A percentile compares a stretch with the other conserved stretches of the same genome.
Conservation (phyloP, 2,888 invertebrate species). For the Seira sanloemensis region DNA sequence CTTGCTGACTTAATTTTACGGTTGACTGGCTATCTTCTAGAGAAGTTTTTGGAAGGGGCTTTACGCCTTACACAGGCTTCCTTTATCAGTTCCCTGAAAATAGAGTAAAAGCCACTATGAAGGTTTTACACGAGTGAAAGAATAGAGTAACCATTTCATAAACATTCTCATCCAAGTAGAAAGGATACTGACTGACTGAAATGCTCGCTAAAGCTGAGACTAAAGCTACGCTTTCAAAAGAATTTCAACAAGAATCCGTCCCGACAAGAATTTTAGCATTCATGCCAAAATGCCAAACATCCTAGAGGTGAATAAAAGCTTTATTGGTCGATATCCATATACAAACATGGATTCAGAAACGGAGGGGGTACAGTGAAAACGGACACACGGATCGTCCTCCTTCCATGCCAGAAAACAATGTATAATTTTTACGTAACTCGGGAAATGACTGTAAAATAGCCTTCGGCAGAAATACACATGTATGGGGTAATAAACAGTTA, state of each 20-base stretch:
- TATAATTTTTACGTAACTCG: neutral
- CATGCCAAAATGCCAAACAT: slow-evolving; percentile 63
- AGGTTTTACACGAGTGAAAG: neutral
- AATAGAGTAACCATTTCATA: slow-evolving; percentile 50
- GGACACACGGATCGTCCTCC: slow-evolving; percentile 53
- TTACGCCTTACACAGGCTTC: neutral
- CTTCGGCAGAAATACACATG: neutral
- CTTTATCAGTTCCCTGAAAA: neutral
- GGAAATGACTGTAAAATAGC: neutral
- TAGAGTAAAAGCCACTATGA: neutral
- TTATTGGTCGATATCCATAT: slow-evolving; percentile 21
- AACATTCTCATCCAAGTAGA: slow-evolving; percentile 38
- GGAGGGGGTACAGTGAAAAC: slow-evolving; percentile 49
- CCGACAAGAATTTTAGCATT: slow-evolving; percentile 60
- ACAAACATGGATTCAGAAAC: neutral
- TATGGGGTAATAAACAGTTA: neutral
- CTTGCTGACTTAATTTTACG: slow-evolving; percentile 57
- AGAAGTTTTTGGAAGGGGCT: slow-evolving; percentile 7
- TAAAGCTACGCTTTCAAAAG: slow-evolving; percentile 6
- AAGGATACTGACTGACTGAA: slow-evolving; percentile 8
- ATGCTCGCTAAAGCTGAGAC: neutral
- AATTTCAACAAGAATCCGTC: slow-evolving; percentile 50
- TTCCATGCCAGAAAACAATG: slow-evolving; percentile 10
- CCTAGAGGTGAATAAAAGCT: slow-evolving; percentile 55
- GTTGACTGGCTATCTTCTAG: slow-evolving; percentile 57